Evolutionary conservation across 2,797 vertebrate genomes (phyloP), one percentile per base, ranked within the genome.

Genomic region (Neopelma chrysocephalum): DNA sequence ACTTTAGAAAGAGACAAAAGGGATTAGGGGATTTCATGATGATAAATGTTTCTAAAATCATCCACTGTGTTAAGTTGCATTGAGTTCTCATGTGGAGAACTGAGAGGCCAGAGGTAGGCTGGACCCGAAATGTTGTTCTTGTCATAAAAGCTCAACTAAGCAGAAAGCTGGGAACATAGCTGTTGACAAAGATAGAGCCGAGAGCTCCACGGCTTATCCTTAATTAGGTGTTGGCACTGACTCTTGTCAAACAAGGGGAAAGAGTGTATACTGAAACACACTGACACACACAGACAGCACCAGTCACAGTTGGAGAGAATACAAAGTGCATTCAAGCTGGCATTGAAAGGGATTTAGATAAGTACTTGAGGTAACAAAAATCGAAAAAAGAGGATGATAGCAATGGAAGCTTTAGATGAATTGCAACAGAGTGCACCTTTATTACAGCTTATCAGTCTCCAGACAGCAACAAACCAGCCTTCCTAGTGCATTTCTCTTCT

Each of bases 301-400:
- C 62, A 94, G 96, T 97, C 97, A 94, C 97, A 97, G 96, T 34
- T 96, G 96, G 97, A 96, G 94, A 93, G 97, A 97, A 97, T 97
- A 97, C 97, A 97, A 96, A 97, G 97, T 97, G 95, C 95, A 97
- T 98, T 97, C 96, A 97, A 97, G 96, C 97, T 97, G 96, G 96
- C 97, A 98, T 77, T 97, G 97, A 98, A 97, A 98, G 81, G 97
- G 97, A 98, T 98, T 98, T 98, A 98, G 97, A 98, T 98, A 98
- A 98, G 97, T 97, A 97, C 96, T 97, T 40, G 83, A 97, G 97
- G 97, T 98, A 98, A 98, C 96, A 98, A 97, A 98, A 98, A 97
- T 97, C 89, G 89, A 97, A 97, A 97, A 96, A 95, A 94, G 94
- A 97, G 82, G 89, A 96, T 97, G 97, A 97, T 97, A 98, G 97